phyloP scores from a whole-genome alignment of 2,888 invertebrate genomes.

The Polymixis lichenea region DNA sequence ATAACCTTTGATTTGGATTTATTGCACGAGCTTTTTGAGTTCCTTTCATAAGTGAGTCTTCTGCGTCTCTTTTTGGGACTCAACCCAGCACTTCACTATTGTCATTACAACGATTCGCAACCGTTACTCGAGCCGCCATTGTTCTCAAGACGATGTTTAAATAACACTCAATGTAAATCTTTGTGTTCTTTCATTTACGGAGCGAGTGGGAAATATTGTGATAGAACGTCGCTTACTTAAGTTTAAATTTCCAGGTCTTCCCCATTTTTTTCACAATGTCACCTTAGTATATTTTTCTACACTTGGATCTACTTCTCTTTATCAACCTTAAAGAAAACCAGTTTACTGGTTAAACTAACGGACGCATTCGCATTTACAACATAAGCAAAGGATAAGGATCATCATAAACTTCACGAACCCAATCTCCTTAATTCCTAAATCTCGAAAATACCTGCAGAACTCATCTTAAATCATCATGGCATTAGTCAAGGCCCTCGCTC shows the following conservation, averaged over 20 bases:
- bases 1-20: no score
- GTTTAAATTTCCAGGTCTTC: no score
- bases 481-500: conserved; percentile 33
- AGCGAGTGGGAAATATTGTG: conserved; percentile 8
- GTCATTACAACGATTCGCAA: conserved; percentile 52
- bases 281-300: not conserved
- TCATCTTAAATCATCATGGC: conserved; percentile 39
- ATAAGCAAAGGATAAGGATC: not conserved
- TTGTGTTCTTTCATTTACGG: conserved; percentile 38
- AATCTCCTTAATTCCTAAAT: conserved; percentile 40
- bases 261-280: not conserved
- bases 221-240: not conserved
- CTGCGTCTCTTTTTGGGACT: conserved; percentile 14
- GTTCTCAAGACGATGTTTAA: conserved; percentile 61
- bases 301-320: no score
- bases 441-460: conserved; percentile 23
- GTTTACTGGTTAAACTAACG: not conserved
- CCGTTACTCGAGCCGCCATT: conserved; percentile 56
- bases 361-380: not conserved
- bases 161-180: conserved; percentile 58
- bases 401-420: conserved; percentile 37
- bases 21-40: not conserved
- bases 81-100: conserved; percentile 23
- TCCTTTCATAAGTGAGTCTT: conserved; percentile 13
- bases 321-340: no score